These are phyloP conservation scores for Trachops cirrhosus DNA, from an alignment of 2,797 vertebrate genomes.

Conservation along the genomic window DNA sequence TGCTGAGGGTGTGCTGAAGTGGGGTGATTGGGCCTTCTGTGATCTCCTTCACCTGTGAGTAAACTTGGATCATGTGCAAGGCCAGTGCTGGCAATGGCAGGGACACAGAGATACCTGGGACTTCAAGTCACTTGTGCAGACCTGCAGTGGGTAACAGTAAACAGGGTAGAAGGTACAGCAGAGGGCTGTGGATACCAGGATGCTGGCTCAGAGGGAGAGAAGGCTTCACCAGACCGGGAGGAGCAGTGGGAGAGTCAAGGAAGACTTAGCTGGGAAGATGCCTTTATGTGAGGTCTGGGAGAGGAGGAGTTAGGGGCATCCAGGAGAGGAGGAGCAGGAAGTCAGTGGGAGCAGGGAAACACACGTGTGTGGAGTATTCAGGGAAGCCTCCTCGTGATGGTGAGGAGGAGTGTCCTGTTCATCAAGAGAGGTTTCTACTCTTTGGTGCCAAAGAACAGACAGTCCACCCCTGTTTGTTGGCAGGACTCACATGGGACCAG, in stretches of 20 bases:
- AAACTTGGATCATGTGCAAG: not conserved
- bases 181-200: not conserved
- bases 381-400: rapidly evolving
- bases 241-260: not conserved
- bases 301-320: not conserved
- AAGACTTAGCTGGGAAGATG: not conserved
- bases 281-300: not conserved
- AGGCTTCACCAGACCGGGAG: not conserved
- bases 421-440: not conserved
- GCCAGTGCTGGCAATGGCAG: not conserved
- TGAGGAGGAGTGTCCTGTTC: not conserved
- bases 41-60: not conserved
- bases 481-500: not conserved
- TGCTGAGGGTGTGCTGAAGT: too few species aligned
- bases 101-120: not conserved
- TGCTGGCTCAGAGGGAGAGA: not conserved
- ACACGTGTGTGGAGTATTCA: rapidly evolving
- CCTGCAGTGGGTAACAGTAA: not conserved
- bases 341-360: not conserved
- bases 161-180: not conserved
- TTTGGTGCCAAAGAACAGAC: not conserved
- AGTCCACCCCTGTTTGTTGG: not conserved
- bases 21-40: not conserved
- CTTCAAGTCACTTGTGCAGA: not conserved
- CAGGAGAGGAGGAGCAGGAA: not conserved